Base-by-base conservation (phyloP, 2,888 invertebrate genomes). In the Acanthosepion pharaonis region DNA sequence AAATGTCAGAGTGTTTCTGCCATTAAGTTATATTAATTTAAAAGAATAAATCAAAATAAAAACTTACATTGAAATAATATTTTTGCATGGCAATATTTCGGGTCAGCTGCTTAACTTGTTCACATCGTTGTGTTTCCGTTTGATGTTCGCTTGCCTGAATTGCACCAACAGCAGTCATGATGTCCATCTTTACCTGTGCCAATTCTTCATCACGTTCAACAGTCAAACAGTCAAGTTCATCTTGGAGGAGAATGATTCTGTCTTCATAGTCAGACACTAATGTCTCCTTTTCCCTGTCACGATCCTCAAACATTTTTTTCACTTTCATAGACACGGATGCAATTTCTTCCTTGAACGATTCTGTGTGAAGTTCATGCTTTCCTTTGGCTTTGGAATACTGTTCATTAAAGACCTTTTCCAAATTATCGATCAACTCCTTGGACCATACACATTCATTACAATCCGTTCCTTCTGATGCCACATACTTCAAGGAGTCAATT, bases 111-210 rank as follows among this genome's bases (percentile, higher is more conserved):
- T 96, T 95, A 94, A 96, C 95, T 93, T 96, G 96, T 91, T 96
- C 95, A 18, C 95, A 95, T 93, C 95, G 96, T 78, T 96, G 96
- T 8, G 95, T 95, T 95, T 96, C 97, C 15, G 96, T 96, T 93
- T 96, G 96, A 78, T 96, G 96, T 94, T 97, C 97, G 94, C 96
- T 96, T 48, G 96, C 97, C 94, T 96, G 95, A 95, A 97, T 97
- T 53, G 97, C 97, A 95, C 96, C 96, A 18, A 97, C 96, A 25
- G 97, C 97, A 55, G 98, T 98, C 95, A 98, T 96, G 59, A 97
- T 97, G 94, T 97, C 97, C 94, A 97, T 97, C 94, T 96, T 96
- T 48, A 96, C 96, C 94, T 97, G 96, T 94, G 97, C 97, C 78
- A 97, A 96, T 94, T 97, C 96, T 25, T 96, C 96, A 11, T 97